Conservation (phyloP, 1,140 invertebrate genomes). For the Chrysomallon squamiferum region DNA sequence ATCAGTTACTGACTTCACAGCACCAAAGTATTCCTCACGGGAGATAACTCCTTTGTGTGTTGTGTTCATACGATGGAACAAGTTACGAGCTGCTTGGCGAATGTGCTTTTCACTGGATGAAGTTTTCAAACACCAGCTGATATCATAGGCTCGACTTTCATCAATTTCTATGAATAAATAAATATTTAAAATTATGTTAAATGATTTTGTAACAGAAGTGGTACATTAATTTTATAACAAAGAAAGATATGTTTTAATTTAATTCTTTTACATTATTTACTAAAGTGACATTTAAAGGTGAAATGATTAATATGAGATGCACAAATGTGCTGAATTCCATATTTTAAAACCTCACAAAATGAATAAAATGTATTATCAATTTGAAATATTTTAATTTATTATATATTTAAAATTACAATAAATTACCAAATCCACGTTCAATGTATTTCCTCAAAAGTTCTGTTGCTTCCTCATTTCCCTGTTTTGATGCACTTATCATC, state of each 20-base stretch:
- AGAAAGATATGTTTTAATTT: not conserved
- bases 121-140: slow-evolving; percentile 82
- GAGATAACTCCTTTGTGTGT: slow-evolving; percentile 57
- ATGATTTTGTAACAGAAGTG: no score
- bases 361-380: no score
- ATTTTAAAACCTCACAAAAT: no score
- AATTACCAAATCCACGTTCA: slow-evolving; percentile 75
- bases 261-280: no score
- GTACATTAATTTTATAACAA: not conserved
- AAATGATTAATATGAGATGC: no score
- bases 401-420: no score
- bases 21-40: slow-evolving; percentile 67
- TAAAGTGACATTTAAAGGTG: not conserved
- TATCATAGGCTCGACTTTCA: slow-evolving; percentile 67
- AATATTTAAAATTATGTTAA: no score
- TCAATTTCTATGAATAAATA: slow-evolving; percentile 38
- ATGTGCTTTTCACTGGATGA: slow-evolving; percentile 84
- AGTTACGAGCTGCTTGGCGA: slow-evolving; percentile 80
- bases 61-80: slow-evolving; percentile 69
- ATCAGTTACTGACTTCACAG: slow-evolving; percentile 42
- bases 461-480: slow-evolving; percentile 86
- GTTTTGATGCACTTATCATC: slow-evolving; percentile 87
- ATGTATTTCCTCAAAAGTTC: slow-evolving; percentile 80
- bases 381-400: no score
- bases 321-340: no score